Evolutionary conservation across 2,797 vertebrate genomes (phyloP), one percentile per base, ranked within the genome.

Genomic region (Chaetophractus vellerosus): DNA sequence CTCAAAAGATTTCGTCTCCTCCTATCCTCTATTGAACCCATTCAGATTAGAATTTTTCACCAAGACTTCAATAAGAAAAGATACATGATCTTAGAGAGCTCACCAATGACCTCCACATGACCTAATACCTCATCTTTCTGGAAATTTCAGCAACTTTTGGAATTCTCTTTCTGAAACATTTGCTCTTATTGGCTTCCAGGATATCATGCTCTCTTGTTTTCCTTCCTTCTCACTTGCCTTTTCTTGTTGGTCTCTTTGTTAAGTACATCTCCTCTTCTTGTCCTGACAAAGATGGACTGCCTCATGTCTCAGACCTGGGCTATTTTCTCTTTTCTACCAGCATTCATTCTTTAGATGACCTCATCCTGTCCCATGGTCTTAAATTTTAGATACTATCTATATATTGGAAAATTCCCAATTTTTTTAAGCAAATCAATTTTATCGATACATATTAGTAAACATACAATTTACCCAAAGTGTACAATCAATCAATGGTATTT

Each of bases 311-410:
- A 24, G 5, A 38, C 6, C 15, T 59, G 41, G 45, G 2, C 59
- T 11, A 7, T 31, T 28, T 76, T 10, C n/a, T 23, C n/a, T 38
- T 41, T 19, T 33, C 33, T 28, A 23, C 9, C 36, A 75, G 24
- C 3, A 52, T 3, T 7, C 21, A 18, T 28, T 63, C 19, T 57
- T 71, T 66, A 23, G 31, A 76, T 68, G 69, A 83, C 24, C 6
- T 76, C 12, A 81, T 28, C 21, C 11, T 19, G 26, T 31, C 33
- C 6, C 36, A 16, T 41, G 8, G 21, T 69, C 96, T 82, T 59
- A 48, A 94, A 57, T 11, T 55, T 96, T 87, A 23, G 88, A 80
- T 87, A 91, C 28, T 18, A 91, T 0, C 9, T 6, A 52, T 83
- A 48, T 74, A 64, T 19, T 48, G 68, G 41, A 45, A 66, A 82